Evolutionary conservation across 1,140 invertebrate genomes (phyloP), one percentile per base, ranked within the genome.

Genomic region (Diabrotica virgifera): DNA sequence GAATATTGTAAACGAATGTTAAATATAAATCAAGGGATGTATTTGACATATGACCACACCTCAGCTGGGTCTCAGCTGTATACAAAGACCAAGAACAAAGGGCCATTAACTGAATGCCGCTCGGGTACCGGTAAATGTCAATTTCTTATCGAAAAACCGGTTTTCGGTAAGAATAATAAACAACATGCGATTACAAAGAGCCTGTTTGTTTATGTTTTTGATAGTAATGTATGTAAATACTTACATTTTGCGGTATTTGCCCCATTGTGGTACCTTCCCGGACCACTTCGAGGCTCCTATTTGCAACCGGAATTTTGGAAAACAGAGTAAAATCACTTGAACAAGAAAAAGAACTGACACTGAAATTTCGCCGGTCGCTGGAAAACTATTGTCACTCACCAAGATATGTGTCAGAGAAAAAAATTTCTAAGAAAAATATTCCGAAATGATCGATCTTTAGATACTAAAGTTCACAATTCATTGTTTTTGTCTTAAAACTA

Each of bases 241-340:
- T 83, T 74, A 84, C 83, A 70, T 84, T 80, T 70, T 82, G 80
- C 66, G 78, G 79, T 70, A 83, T 83, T 72, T 85, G 83, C 72
- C 83, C 83, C 83, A 85, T 85, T 64, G 76, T 82, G 72, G 72
- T 78, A 69, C 79, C 80, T 76, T 75, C 78, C 63, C 78, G 79
- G 70, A 76, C 78, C 69, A 75, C 74, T 69, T 78, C 72, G 63
- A 77, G 77, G 67, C 73, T 72, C 68, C 80, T 77, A 72, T 80
- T 77, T 66, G 81, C 79, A 68, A 84, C 80, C 71, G 81, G 82
- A 83, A 83, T 83, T 79, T 83, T 82, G 79, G 64, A 64, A 55
- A 64, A 59, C 40, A 46, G 40, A 61, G n/a, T n/a, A 50, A 62
- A 24, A 36, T 62, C 60, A 62, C 60, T 40, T 57, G 38, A 24